Base-by-base conservation (phyloP, 2,888 invertebrate species). In the Lithophane socia region DNA sequence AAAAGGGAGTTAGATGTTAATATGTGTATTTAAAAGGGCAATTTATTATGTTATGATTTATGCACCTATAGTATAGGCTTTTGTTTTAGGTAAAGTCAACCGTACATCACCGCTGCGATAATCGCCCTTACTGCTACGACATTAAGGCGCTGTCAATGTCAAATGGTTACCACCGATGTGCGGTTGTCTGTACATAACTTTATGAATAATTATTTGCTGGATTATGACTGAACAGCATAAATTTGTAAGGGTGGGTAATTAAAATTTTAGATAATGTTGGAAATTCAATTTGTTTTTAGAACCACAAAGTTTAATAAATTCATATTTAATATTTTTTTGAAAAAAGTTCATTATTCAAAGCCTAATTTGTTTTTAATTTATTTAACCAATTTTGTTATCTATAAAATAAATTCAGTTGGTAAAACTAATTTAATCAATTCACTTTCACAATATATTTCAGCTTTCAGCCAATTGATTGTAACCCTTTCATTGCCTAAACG, bases 401-500 rank as follows among this genome's bases (percentile, higher is more conserved):
- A 24, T 16, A 70, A 52, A 69, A 60, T 67, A 60, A 60, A 68
- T 68, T 61, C 16, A 44, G 56, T 44, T 63, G 21, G 13, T 4
- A 37, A 44, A 16, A 44, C 29, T 29, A 75, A 72, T 73, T 70
- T 44, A 37, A 71, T 47, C 13, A 73, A 73, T 67, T 61, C 21
- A 44, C 54, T 70, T 61, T 37, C 44, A 76, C 54, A 73, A 61
- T 69, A 24, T 74, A 69, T 69, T 82, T 66, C 24, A 49, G 12
- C 16, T 69, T 82, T 72, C 52, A 60, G 21, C 13, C n/a, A 64
- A 75, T 82, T 68, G 63, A 74, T 73, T 64, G 12, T 16, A 64
- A 72, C 66, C 63, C 69, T 69, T 75, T 61, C 52, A 66, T 67
- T 61, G 54, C 42, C 49, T 65, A 73, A 86, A 86, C 49, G 65